Conservation (phyloP, 37 sponge, comb jelly and placozoan genomes). For the Bolinopsis microptera region DNA sequence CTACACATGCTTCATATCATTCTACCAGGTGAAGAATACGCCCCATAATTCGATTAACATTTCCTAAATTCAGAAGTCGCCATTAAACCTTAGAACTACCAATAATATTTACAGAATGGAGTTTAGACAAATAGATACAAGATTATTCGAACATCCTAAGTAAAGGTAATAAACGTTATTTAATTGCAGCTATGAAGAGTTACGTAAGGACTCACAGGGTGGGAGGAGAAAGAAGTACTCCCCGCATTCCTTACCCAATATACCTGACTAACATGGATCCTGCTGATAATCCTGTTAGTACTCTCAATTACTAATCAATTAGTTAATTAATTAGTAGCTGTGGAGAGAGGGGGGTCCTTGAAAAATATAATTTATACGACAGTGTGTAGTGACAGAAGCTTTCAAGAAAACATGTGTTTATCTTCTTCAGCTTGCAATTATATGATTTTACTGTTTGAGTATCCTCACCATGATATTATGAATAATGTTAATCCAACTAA, state of each 20-base stretch:
- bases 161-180: neutral
- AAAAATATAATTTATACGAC: too few species aligned
- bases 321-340: neutral
- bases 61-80: too few species aligned
- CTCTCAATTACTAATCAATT: neutral
- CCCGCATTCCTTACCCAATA: constrained; percentile 29
- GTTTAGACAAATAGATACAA: neutral
- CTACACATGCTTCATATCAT: constrained; percentile 55
- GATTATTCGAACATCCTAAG: neutral
- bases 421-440: too few species aligned
- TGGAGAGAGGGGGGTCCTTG: neutral
- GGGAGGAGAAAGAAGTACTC: neutral
- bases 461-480: too few species aligned
- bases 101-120: too few species aligned
- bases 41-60: too few species aligned
- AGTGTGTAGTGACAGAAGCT: too few species aligned
- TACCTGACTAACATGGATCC: constrained; percentile 27
- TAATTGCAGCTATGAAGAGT: constrained; percentile 22
- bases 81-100: too few species aligned
- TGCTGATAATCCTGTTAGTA: neutral
- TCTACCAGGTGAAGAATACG: constrained; percentile 39
- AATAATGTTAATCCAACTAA: too few species aligned
- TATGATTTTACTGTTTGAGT: too few species aligned
- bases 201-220: neutral
- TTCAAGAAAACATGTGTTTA: too few species aligned